Base-by-base conservation (phyloP, 2,797 vertebrate species). In the Coracias cyanogaster region DNA sequence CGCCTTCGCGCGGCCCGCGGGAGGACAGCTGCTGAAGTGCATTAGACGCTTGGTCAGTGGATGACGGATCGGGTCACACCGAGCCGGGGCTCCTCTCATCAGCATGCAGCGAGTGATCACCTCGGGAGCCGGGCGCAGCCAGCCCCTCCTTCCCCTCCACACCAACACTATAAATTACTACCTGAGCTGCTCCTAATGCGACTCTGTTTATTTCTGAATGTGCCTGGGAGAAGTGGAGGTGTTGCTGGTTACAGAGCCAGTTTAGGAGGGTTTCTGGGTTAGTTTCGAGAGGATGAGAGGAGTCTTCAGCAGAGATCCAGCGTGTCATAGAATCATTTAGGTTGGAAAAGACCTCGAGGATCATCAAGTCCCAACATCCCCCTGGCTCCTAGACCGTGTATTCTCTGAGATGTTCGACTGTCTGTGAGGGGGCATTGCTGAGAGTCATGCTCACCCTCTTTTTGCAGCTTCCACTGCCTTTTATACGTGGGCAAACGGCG, bases 11-110 rank as follows among this genome's bases (percentile, higher is more conserved):
- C 3, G 28, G 16, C 62, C 33, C 24, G 0, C 1, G 20, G 49
- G 61, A 37, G 49, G 48, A 17, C 17, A 17, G 35, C 60, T 67
- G 41, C 3, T 28, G 83, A 14, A 29, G 16, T 4, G 31, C 21
- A 1, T 12, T 5, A 8, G 72, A 2, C 37, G 15, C 21, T 37
- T 31, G 0, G 1, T n/a, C 57, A 16, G 82, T 1, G 2, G 15
- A 4, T 41, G 7, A 6, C 16, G 5, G 52, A 8, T 7, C 2
- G 3, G 81, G 58, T 26, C n/a, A 4, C 1, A 4, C 43, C 11
- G 8, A 49, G 69, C 70, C 1, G 4, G 3, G n/a, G 5, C 1
- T 21, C n/a, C 67, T 64, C 19, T 35, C 9, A 0, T 18, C 21
- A 49, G 46, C 18, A 2, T 3, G 9, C 33, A 14, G 39, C 1